Percentiles rank a stretch among this genome's conserved stretches.
phyloP scores from a whole-genome alignment of 2,797 vertebrate species.

The Leucoraja ocellata region DNA sequence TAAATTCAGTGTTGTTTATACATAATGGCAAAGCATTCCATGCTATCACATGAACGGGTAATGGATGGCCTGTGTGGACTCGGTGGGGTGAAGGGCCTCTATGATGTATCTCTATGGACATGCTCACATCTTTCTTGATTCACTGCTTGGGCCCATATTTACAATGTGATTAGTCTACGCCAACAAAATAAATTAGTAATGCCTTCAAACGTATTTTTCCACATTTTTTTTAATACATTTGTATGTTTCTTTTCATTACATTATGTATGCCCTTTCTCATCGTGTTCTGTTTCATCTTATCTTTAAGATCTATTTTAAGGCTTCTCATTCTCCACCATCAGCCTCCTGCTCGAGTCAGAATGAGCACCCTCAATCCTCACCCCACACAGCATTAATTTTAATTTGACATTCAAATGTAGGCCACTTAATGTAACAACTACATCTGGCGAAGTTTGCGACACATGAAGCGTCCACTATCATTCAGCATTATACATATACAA shows the following conservation, averaged over 20 bases:
- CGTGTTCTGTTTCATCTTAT: slow-evolving; percentile 10
- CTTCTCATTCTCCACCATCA: no score
- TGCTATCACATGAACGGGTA: no score
- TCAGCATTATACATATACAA: no score
- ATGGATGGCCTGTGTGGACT: no score
- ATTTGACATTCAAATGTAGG: background rate
- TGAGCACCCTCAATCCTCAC: no score
- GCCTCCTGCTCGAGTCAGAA: no score
- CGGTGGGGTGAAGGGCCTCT: no score
- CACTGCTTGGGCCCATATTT: background rate
- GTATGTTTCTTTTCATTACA: background rate
- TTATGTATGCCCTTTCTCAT: background rate
- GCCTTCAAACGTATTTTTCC: background rate
- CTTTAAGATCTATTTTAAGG: background rate
- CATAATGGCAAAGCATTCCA: no score
- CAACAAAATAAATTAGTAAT: background rate
- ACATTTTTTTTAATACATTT: background rate
- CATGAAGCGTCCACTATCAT: background rate
- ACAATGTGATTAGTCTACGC: background rate
- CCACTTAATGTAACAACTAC: slow-evolving; percentile 11
- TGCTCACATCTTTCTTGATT: background rate
- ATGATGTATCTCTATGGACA: background rate
- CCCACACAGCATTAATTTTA: background rate
- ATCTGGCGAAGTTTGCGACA: background rate
- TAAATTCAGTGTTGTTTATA: no score